These are phyloP conservation scores for Phacellophora camtschatica DNA, from an alignment of 30 jellyfish, hydroid and myxozoan species.

Conservation along the genomic window DNA sequence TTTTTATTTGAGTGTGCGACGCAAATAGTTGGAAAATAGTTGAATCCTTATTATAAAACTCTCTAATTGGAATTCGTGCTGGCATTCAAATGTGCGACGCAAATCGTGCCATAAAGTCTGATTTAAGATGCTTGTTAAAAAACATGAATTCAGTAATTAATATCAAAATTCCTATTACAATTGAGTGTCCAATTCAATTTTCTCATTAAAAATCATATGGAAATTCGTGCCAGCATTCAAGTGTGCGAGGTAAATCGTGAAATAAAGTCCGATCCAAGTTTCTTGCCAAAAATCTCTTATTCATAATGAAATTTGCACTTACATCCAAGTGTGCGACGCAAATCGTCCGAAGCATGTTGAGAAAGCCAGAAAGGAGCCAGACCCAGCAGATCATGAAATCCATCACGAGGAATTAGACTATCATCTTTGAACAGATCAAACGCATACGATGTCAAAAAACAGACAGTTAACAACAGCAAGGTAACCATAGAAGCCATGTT, in stretches of 20 bases:
- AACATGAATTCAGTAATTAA: no score
- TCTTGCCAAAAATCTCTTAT: background rate
- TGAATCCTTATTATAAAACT: no score
- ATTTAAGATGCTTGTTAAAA: no score
- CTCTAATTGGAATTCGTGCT: no score
- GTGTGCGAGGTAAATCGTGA: background rate
- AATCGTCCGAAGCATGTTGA: background rate
- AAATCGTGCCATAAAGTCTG: no score
- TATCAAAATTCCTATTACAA: no score
- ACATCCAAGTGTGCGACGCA: constrained; percentile 48
- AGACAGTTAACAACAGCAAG: background rate
- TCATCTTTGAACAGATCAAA: constrained; percentile 32
- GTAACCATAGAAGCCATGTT: background rate
- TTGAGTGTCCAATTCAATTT: no score
- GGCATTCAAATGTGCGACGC: no score
- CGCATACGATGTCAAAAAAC: background rate
- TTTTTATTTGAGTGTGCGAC: no score
- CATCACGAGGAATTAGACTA: constrained; percentile 46
- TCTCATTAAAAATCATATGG: no score
- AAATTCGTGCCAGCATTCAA: no score
- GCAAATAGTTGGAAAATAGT: no score
- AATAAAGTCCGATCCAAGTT: background rate
- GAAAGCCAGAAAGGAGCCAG: constrained; percentile 57
- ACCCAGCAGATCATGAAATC: constrained; percentile 73
- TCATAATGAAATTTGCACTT: background rate